Conservation (phyloP, 1,140 invertebrate genomes). For the Drosophila asahinai region DNA sequence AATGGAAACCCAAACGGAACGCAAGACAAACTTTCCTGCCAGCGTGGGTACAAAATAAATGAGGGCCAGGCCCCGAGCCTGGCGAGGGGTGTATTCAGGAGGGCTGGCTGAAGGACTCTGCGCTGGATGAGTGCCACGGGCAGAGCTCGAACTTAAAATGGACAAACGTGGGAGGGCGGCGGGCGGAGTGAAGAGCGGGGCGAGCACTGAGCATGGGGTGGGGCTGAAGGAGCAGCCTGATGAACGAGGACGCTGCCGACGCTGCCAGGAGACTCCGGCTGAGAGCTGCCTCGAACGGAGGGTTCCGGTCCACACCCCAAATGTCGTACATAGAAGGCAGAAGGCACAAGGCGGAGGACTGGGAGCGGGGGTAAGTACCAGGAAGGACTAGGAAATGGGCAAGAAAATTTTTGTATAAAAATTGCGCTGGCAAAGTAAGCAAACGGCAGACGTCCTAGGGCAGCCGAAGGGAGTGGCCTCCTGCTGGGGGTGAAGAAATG, state of each 20-base stretch:
- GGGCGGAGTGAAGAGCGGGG: neutral
- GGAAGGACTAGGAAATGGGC: conserved; percentile 26
- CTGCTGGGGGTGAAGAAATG: conserved; percentile 24
- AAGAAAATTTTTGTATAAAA: conserved; percentile 82
- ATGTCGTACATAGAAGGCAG: conserved; percentile 45
- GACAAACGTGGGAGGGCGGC: conserved; percentile 70
- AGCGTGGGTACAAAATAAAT: conserved; percentile 83
- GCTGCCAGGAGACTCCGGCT: conserved; percentile 64
- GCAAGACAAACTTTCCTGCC: conserved; percentile 82
- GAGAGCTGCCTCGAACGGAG: conserved; percentile 32
- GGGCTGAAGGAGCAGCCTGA: conserved; percentile 61
- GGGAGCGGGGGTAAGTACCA: conserved; percentile 19
- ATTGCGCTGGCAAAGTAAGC: conserved; percentile 73
- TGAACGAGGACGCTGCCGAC: conserved; percentile 74
- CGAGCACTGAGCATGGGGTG: neutral
- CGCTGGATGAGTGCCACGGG: conserved; percentile 80
- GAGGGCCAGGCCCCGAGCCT: conserved; percentile 48
- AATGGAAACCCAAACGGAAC: conserved; percentile 81
- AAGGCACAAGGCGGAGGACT: conserved; percentile 1
- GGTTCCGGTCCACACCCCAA: conserved; percentile 48
- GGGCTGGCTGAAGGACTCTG: conserved; percentile 69
- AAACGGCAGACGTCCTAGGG: conserved; percentile 69
- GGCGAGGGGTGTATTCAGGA: conserved; percentile 9
- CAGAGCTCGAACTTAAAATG: conserved; percentile 82
- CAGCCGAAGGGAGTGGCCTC: conserved; percentile 47